Evolutionary conservation across 2,888 invertebrate genomes (phyloP).

Genomic region (Cheilosia soror): DNA sequence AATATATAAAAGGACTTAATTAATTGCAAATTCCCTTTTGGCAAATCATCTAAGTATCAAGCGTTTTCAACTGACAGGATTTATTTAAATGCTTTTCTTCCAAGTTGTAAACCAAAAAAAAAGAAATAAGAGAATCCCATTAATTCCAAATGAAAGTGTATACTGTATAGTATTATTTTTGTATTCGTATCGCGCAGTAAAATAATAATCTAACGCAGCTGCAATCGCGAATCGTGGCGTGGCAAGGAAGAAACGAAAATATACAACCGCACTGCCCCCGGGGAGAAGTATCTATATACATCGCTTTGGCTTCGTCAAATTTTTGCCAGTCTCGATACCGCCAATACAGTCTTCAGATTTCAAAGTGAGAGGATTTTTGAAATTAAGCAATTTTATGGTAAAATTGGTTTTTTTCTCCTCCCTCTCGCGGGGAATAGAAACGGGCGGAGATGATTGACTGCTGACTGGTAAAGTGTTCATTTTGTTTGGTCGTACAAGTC

Average conservation of each 20-base stretch:
- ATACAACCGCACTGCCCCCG: constrained; percentile 24
- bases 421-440: constrained; percentile 8
- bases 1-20: constrained; percentile 34
- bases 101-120: not conserved
- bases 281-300: not conserved
- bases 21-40: constrained; percentile 31
- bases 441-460: constrained; percentile 18
- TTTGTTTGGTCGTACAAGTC: constrained; percentile 32
- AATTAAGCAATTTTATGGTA: constrained; percentile 61
- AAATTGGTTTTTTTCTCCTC: not conserved
- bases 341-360: constrained; percentile 34
- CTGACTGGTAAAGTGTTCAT: constrained; percentile 29
- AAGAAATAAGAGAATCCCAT: constrained; percentile 7
- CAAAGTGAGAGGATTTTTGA: constrained; percentile 53
- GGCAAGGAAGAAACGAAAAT: constrained; percentile 1
- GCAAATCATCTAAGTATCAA: constrained; percentile 35
- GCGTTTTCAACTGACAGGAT: constrained; percentile 36
- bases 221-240: not conserved
- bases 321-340: not conserved
- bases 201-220: constrained; percentile 28
- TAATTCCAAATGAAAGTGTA: constrained; percentile 19
- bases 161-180: not conserved
- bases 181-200: constrained; percentile 16
- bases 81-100: not conserved
- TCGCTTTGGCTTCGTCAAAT: not conserved